These are phyloP conservation scores for Eugnorisma glareosa DNA, from an alignment of 2,888 invertebrate species.

Conservation along the genomic window DNA sequence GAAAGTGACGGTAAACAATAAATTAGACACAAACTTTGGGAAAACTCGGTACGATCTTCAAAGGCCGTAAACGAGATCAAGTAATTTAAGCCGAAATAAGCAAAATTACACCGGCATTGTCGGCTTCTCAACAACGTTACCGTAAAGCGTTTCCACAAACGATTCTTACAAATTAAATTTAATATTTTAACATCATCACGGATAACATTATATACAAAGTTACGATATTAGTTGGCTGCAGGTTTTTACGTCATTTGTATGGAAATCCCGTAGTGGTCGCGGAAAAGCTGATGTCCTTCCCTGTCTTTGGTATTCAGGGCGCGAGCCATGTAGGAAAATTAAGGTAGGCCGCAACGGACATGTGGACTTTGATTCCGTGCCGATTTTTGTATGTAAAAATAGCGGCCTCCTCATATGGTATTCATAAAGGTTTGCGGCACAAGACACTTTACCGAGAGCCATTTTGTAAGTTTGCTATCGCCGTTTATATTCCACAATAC, in stretches of 20 bases:
- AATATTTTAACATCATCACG: constrained; percentile 76
- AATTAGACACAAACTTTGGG: constrained; percentile 87
- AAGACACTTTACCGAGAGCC: constrained; percentile 77
- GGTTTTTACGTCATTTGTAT: constrained; percentile 79
- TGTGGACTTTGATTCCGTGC: constrained; percentile 86
- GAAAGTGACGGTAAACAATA: constrained; percentile 87
- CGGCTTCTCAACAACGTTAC: constrained; percentile 81
- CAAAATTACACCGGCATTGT: constrained; percentile 87
- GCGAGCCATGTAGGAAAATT: constrained; percentile 83
- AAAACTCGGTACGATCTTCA: constrained; percentile 88
- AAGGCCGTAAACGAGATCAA: constrained; percentile 89
- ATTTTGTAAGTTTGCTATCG: constrained; percentile 73
- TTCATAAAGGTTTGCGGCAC: constrained; percentile 80
- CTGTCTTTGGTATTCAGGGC: constrained; percentile 84
- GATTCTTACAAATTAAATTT: constrained; percentile 79
- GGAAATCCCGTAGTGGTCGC: constrained; percentile 77
- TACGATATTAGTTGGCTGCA: constrained; percentile 70
- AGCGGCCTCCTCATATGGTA: constrained; percentile 82
- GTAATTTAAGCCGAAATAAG: constrained; percentile 89
- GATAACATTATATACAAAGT: constrained; percentile 68
- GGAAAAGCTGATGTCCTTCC: constrained; percentile 79
- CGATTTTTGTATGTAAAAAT: constrained; percentile 85
- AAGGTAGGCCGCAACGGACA: constrained; percentile 86
- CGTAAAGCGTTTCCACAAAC: constrained; percentile 79
- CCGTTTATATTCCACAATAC: constrained; percentile 64